Evolutionary conservation across 2,888 invertebrate genomes (phyloP).

Genomic region (Scaptomyza parva): DNA sequence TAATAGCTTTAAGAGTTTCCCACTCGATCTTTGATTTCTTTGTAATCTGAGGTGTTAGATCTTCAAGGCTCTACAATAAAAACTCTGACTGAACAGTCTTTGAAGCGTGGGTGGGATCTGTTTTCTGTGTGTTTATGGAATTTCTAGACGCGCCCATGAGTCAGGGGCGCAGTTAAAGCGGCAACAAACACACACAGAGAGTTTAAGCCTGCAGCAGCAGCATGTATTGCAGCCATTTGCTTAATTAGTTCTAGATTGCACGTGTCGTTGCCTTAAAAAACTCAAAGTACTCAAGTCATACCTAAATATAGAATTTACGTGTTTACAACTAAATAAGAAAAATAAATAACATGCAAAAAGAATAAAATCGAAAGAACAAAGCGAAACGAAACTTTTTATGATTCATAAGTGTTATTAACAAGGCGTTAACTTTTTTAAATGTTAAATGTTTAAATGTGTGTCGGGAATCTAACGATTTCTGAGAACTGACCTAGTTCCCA

Average conservation of each 20-base stretch:
- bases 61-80: conserved; percentile 17
- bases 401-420: neutral
- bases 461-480: neutral
- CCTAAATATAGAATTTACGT: conserved; percentile 16
- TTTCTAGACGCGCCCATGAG: conserved; percentile 63
- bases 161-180: conserved; percentile 49
- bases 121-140: conserved; percentile 40
- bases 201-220: conserved; percentile 7
- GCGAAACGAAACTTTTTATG: conserved; percentile 3
- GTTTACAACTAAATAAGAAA: neutral
- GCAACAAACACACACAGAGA: conserved; percentile 21
- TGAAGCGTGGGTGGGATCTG: conserved; percentile 47
- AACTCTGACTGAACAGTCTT: conserved; percentile 26
- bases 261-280: conserved; percentile 36
- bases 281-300: conserved; percentile 4
- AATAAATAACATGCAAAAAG: too few species aligned
- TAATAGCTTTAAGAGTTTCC: neutral
- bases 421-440: neutral
- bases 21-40: neutral
- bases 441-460: neutral
- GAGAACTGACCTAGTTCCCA: neutral
- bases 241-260: conserved; percentile 65
- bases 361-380: too few species aligned
- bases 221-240: conserved; percentile 46
- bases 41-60: neutral